Conservation (phyloP, 2,888 invertebrate genomes). For the Imbricaverruca yamaguchii region DNA sequence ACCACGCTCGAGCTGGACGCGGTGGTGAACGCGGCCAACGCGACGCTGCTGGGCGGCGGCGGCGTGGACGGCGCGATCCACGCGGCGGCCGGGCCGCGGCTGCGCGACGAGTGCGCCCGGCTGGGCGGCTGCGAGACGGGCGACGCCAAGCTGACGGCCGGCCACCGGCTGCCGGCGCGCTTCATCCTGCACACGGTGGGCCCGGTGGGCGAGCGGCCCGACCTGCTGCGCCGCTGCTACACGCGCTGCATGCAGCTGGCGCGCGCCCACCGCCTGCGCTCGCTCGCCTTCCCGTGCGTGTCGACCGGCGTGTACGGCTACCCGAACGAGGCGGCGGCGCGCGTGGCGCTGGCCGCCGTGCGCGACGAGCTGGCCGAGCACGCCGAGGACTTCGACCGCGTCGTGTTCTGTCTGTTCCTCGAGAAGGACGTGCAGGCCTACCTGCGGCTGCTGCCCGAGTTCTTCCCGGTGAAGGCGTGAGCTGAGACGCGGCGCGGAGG, state of each 20-base stretch:
- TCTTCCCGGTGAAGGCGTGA: neutral
- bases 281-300: conserved; percentile 78
- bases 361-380: conserved; percentile 51
- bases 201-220: conserved; percentile 62
- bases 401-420: conserved; percentile 74
- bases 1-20: conserved; percentile 75
- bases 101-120: conserved; percentile 61
- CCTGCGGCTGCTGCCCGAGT: neutral
- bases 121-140: conserved; percentile 70
- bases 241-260: conserved; percentile 55
- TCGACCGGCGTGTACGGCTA: conserved; percentile 88
- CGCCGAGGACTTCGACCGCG: conserved; percentile 52
- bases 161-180: conserved; percentile 73
- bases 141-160: conserved; percentile 72
- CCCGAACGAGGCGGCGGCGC: conserved; percentile 67
- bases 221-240: conserved; percentile 61
- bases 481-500: no score
- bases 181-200: conserved; percentile 88
- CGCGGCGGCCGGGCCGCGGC: conserved; percentile 60
- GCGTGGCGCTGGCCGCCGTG: conserved; percentile 60
- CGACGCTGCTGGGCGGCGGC: conserved; percentile 64
- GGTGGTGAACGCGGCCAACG: conserved; percentile 86
- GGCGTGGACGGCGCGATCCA: conserved; percentile 91
- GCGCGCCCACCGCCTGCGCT: conserved; percentile 50
- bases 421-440: conserved; percentile 52